These are phyloP conservation scores for Colaptes auratus DNA, from an alignment of 2,113 vertebrate species.

Conservation along the genomic window DNA sequence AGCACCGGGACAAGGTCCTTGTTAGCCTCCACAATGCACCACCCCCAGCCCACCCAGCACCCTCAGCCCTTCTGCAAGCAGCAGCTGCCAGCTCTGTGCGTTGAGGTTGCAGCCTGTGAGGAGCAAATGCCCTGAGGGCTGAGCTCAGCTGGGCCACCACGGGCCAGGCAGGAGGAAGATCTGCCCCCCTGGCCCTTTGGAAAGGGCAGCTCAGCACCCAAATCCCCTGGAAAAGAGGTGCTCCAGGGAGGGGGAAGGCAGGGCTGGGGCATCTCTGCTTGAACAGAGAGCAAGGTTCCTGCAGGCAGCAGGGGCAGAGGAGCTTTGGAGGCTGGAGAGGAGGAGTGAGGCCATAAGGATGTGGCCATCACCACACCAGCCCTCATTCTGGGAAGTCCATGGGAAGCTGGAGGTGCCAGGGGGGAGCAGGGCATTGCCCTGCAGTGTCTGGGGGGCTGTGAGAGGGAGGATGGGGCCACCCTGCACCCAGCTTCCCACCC, in stretches of 20 bases:
- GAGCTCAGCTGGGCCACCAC: background rate
- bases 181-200: background rate
- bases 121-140: background rate
- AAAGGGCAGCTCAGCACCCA: background rate
- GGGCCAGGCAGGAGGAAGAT: background rate
- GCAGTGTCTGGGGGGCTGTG: background rate
- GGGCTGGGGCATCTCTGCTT: background rate
- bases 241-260: background rate
- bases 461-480: background rate
- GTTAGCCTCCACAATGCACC: background rate
- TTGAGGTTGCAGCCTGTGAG: accelerated
- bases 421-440: background rate
- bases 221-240: background rate
- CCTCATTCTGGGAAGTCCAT: accelerated
- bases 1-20: accelerated
- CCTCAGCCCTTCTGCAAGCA: background rate
- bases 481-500: accelerated
- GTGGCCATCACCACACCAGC: background rate
- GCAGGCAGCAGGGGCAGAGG: background rate
- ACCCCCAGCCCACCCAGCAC: accelerated
- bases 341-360: accelerated
- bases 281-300: accelerated
- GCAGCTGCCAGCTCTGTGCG: background rate
- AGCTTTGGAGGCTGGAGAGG: background rate
- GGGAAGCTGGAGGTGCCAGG: accelerated